Conservation (phyloP, 2,113 vertebrate species). For the Columbina picui region DNA sequence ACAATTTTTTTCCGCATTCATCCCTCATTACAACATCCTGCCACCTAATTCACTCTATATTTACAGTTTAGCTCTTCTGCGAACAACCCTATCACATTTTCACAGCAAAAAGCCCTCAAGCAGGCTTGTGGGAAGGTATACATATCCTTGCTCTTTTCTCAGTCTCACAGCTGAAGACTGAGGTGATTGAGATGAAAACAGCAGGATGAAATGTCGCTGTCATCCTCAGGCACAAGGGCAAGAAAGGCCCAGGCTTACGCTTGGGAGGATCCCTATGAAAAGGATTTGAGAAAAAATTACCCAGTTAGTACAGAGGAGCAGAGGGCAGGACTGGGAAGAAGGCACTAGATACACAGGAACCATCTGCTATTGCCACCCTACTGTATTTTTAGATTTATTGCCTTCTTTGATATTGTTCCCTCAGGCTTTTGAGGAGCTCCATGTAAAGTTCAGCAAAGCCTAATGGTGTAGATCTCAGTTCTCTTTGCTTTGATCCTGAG, state of each 20-base stretch:
- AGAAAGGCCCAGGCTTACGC: not conserved
- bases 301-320: not conserved
- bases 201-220: not conserved
- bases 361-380: not conserved
- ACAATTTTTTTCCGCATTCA: not conserved
- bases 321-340: not conserved
- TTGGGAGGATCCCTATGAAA: not conserved
- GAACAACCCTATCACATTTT: not conserved
- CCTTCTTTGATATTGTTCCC: not conserved
- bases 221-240: not conserved
- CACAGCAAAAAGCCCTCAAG: not conserved
- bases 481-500: not conserved
- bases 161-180: accelerated
- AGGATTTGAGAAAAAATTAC: not conserved
- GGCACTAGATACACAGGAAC: not conserved
- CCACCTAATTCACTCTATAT: not conserved
- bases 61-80: not conserved
- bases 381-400: not conserved
- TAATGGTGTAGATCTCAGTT: not conserved
- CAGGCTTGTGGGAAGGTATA: not conserved
- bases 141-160: not conserved
- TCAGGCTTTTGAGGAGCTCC: not conserved
- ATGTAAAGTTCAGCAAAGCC: not conserved
- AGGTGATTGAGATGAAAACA: not conserved
- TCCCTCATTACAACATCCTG: not conserved